These are phyloP conservation scores for Mustelus asterias DNA, from an alignment of 2,113 vertebrate genomes.

Conservation along the genomic window DNA sequence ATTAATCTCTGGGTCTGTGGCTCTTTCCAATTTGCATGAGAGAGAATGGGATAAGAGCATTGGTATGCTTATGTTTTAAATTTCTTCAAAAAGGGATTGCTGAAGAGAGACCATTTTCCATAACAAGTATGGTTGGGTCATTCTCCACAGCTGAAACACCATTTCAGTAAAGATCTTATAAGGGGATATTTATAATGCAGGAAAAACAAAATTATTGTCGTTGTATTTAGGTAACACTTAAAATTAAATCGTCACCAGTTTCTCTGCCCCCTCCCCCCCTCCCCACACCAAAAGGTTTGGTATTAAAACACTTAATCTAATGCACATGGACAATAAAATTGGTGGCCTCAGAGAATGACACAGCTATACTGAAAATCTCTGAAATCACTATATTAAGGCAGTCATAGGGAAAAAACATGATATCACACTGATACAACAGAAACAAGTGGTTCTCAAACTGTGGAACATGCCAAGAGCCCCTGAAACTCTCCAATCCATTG, in stretches of 20 bases:
- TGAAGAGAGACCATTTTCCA: neutral
- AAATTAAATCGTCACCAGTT: neutral
- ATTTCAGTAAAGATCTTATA: neutral
- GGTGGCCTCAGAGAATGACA: neutral
- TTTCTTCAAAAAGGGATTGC: neutral
- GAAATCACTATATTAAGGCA: neutral
- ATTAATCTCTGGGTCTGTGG: slow-evolving; percentile 31
- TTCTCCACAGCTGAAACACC: slow-evolving; percentile 14
- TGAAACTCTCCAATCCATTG: neutral
- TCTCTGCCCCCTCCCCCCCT: too few species aligned
- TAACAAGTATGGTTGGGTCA: neutral
- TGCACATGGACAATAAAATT: neutral
- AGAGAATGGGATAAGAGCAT: slow-evolving; percentile 22
- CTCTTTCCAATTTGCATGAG: neutral
- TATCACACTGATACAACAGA: neutral
- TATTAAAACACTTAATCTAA: neutral
- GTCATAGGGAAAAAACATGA: neutral
- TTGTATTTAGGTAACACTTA: neutral
- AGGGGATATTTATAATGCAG: neutral
- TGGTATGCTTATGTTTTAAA: neutral
- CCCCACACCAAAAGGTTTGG: neutral
- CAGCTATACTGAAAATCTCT: neutral
- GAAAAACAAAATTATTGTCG: neutral
- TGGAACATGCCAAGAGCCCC: neutral
- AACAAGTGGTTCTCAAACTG: neutral